Evolutionary conservation across 2,888 invertebrate genomes (phyloP), one percentile per base, ranked within the genome.

Genomic region (Conops quadrifasciatus): DNA sequence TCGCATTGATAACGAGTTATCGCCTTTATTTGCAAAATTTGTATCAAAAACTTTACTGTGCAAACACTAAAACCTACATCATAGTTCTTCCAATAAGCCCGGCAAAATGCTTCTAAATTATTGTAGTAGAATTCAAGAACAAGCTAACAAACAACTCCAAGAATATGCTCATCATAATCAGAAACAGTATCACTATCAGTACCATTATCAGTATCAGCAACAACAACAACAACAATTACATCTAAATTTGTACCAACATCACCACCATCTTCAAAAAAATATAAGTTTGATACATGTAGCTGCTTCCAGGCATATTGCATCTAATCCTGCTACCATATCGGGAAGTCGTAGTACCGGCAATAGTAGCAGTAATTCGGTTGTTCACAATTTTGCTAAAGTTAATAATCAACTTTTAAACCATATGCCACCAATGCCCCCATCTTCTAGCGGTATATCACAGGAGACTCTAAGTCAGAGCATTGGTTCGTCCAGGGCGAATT

Each of bases 401-500:
- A 74, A 70, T 74, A 76, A 75, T 73, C 66, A 73, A 73, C 70
- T 76, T 75, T n/a, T n/a, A n/a, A 75, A 71, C 75, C 78, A 75
- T 73, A 83, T 84, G 77, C 90, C 90, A 80, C 71, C 76, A 75
- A 90, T 90, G 77, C 88, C 88, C 77, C n/a, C n/a, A n/a, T n/a
- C n/a, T n/a, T 88, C 88, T 78, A 89, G 89, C 84, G 89, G 89
- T 77, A 87, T 89, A 78, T 89, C 90, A 64, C 88, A 88, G 78
- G 90, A 90, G 83, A 89, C 89, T 66, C 84, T 89, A 74, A 89
- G 87, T 82, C 89, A 89, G 81, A 89, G 89, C 82, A 87, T 89
- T 76, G 89, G 89, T 73, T 89, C 89, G 68, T 89, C 89, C 70
- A 85, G 90, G 78, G 89, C 90, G 71, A 91, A 91, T 84, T 90